phyloP scores from a whole-genome alignment of 1,140 invertebrate genomes.

The Drosophila punjabiensis region DNA sequence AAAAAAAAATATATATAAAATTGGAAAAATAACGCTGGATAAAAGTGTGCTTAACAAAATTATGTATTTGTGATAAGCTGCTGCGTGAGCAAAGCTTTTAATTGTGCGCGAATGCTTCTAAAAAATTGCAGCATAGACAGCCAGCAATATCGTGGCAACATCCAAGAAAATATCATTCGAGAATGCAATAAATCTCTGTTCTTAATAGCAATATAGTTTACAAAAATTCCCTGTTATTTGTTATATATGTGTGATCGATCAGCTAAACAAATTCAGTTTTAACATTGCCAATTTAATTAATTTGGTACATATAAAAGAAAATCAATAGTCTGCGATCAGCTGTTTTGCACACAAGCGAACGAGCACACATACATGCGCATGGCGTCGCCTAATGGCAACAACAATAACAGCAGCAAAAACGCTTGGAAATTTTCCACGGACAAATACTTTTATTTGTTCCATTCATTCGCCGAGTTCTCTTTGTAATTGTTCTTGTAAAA shows the following conservation, averaged over 20 bases:
- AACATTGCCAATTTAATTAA: conserved; percentile 11
- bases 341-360: conserved; percentile 57
- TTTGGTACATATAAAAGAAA: conserved; percentile 36
- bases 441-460: conserved; percentile 32
- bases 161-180: conserved; percentile 2
- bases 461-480: not conserved
- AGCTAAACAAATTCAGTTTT: not conserved
- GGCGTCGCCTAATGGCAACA: conserved; percentile 32
- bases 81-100: conserved; percentile 54
- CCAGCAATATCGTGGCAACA: conserved; percentile 4
- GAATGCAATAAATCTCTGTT: conserved; percentile 21
- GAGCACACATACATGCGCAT: conserved; percentile 16
- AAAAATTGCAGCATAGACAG: conserved; percentile 41
- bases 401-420: conserved; percentile 41
- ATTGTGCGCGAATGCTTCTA: conserved; percentile 51
- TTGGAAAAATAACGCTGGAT: conserved; percentile 1
- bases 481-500: conserved; percentile 42
- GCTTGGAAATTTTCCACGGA: conserved; percentile 72
- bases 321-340: conserved; percentile 70
- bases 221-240: conserved; percentile 4
- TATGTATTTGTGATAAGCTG: conserved; percentile 69
- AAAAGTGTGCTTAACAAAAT: conserved; percentile 24
- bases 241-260: not conserved
- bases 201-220: conserved; percentile 25
- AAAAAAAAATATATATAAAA: not conserved